Percentiles rank a stretch among this genome's conserved stretches.
phyloP scores from a whole-genome alignment of 2,113 vertebrate genomes.

The Murina feae region DNA sequence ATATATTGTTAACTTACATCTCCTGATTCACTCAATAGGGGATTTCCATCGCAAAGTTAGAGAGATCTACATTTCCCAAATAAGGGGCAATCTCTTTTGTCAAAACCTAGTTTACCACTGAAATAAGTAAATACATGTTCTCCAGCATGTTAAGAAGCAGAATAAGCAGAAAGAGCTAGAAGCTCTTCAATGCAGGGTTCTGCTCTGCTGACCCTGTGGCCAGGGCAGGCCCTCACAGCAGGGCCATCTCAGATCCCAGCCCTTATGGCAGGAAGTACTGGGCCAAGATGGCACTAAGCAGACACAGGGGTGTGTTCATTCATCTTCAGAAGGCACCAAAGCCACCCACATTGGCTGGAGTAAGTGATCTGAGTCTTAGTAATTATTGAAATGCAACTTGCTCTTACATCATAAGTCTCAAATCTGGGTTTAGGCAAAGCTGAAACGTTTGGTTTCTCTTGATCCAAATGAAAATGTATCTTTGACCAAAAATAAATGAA shows the following conservation, averaged over 20 bases:
- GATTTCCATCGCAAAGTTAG: not conserved
- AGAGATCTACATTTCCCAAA: not conserved
- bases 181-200: not conserved
- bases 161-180: not conserved
- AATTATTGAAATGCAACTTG: not conserved
- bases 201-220: fast-evolving
- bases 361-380: not conserved
- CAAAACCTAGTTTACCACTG: not conserved
- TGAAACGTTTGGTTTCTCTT: not conserved
- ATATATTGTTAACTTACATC: not conserved
- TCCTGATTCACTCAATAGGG: not conserved
- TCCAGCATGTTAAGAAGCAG: not conserved
- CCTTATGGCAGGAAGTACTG: fast-evolving
- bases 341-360: not conserved
- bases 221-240: fast-evolving
- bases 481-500: no score
- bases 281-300: fast-evolving
- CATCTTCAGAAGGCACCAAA: not conserved
- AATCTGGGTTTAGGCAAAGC: not conserved
- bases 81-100: not conserved
- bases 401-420: not conserved
- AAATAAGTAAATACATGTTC: not conserved
- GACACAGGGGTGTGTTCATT: not conserved
- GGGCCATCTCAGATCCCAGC: fast-evolving
- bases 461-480: not conserved